phyloP scores from a whole-genome alignment of 1,140 invertebrate species.

The Meloidogyne chitwoodi region DNA sequence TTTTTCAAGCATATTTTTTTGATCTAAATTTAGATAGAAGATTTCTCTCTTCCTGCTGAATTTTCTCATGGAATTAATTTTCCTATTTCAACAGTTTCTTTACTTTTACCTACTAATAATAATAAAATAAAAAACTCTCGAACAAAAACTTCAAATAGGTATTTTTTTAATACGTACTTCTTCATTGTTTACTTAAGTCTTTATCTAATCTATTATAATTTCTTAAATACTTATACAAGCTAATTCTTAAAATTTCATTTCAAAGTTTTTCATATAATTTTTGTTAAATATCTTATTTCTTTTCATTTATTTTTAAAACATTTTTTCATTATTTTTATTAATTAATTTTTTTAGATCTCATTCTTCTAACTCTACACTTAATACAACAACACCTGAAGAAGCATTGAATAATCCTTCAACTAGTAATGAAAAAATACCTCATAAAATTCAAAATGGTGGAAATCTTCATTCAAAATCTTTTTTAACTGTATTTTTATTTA shows the following conservation, averaged over 20 bases:
- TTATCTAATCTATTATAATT: too few species aligned
- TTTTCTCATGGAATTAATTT: background rate
- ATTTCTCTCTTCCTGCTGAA: background rate
- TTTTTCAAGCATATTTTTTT: background rate
- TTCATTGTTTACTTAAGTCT: too few species aligned
- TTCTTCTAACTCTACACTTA: background rate
- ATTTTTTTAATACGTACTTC: background rate
- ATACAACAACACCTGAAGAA: background rate
- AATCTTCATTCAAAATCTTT: background rate
- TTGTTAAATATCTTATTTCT: too few species aligned
- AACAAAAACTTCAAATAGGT: background rate
- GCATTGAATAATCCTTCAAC: background rate
- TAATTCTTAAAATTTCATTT: too few species aligned
- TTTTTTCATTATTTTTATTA: too few species aligned
- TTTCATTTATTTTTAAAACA: too few species aligned
- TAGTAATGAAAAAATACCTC: background rate
- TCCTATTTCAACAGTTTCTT: background rate
- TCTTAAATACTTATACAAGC: too few species aligned
- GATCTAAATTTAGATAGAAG: background rate
- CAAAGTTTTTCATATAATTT: too few species aligned
- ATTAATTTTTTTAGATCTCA: background rate
- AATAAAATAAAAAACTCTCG: background rate
- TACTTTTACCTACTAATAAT: background rate
- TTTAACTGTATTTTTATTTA: background rate
- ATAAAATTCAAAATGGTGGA: background rate